Evolutionary conservation across 1,140 invertebrate genomes (phyloP), one percentile per base, ranked within the genome.

Genomic region (Psix sp.): DNA sequence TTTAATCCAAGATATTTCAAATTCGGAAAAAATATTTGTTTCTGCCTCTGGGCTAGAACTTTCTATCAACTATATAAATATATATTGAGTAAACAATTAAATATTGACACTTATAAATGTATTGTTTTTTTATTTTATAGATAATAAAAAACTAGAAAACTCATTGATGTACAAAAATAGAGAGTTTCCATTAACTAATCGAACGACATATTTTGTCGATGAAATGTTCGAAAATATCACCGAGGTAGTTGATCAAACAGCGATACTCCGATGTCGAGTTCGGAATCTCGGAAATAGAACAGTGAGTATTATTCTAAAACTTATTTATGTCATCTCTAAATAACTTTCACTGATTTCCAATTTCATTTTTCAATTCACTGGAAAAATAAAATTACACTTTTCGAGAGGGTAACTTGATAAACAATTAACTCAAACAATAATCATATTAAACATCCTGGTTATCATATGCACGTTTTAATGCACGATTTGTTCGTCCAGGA

Each of bases 211-310:
- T 82, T 94, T 94, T 81, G 92, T 94, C 78, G 91, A 94, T 51
- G 92, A 91, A 7, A 90, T 92, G 62, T 65, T 42, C 20, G 1
- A 87, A 92, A 60, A 96, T 84, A 91, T 96, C 52, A 94, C 94
- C 0, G 90, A 92, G 0, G 91, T 94, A 11, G 92, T 95, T 0
- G 94, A 94, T 4, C 94, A 95, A 82, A 90, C 93, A 0, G 92
- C 93, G 0, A 86, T 94, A 63, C 88, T 96, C 46, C 90, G 91
- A 77, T 96, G 94, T 79, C 88, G 93, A 16, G 94, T 95, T 18
- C 94, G 93, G 80, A 93, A 95, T 84, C 92, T 94, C 76, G 94
- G 94, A 14, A 94, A 96, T 78, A 89, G 93, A 88, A 96, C 94
- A 82, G 95, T 96, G 85, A 93, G 93, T 91, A 70, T 59, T 48